Conservation (phyloP, 1,140 invertebrate genomes). For the Hormaphis cornu region DNA sequence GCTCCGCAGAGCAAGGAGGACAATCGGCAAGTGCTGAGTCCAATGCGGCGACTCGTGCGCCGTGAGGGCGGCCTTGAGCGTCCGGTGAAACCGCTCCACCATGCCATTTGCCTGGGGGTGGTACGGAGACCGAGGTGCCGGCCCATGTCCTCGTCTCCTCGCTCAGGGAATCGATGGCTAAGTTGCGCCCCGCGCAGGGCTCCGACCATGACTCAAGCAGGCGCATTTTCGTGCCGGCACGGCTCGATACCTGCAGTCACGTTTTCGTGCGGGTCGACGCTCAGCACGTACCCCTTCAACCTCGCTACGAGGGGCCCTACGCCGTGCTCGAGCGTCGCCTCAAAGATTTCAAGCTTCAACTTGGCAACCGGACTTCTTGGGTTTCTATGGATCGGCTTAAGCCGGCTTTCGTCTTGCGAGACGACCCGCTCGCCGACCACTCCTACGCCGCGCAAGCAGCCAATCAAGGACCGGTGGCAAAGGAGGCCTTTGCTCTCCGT, state of each 20-base stretch:
- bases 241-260: not conserved
- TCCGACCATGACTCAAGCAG: not conserved
- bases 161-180: not conserved
- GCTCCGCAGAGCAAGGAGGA: no score
- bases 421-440: not conserved
- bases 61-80: no score
- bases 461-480: not conserved
- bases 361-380: not conserved
- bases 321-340: not conserved
- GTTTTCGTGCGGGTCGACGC: constrained; percentile 2
- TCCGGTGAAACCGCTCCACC: no score
- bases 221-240: not conserved
- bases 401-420: not conserved
- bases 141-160: no score
- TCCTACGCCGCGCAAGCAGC: not conserved
- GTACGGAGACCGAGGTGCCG: no score
- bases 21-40: no score
- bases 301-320: not conserved
- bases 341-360: not conserved
- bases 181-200: not conserved
- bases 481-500: no score
- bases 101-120: no score
- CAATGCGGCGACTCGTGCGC: no score
- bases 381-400: not conserved
- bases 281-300: not conserved